These are phyloP conservation scores for Percina caprodes DNA, from an alignment of 2,113 vertebrate genomes.

Conservation along the genomic window DNA sequence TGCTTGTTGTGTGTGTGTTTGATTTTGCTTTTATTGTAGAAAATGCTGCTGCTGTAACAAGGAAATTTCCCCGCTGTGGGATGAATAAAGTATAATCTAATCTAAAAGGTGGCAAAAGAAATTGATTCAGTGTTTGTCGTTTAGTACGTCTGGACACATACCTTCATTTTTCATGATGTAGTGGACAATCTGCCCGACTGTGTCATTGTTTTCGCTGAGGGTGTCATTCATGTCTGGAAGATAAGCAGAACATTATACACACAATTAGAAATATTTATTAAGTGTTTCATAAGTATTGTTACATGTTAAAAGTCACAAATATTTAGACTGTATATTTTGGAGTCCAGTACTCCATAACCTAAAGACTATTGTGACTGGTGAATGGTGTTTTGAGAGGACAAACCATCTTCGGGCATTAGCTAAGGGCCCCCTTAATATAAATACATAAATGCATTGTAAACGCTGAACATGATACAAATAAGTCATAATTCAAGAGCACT, in stretches of 20 bases:
- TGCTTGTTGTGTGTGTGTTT: too few relatives aligned
- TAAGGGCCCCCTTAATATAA: neutral
- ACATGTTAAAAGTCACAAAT: neutral
- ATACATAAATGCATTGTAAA: neutral
- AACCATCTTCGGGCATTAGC: neutral
- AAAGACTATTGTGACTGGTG: neutral
- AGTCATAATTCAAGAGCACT: neutral
- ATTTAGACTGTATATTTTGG: neutral
- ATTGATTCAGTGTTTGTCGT: neutral
- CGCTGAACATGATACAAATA: neutral
- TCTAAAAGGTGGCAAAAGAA: neutral
- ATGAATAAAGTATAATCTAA: too few relatives aligned
- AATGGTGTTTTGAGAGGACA: neutral
- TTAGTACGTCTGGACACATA: conserved; percentile 62
- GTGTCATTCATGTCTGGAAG: conserved; percentile 91
- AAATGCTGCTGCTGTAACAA: too few relatives aligned
- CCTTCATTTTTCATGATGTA: conserved; percentile 99
- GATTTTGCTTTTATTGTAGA: too few relatives aligned
- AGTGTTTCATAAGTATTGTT: neutral
- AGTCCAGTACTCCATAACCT: neutral
- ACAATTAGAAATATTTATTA: neutral
- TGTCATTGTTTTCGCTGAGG: conserved; percentile 90
- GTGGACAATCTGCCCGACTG: conserved; percentile 93
- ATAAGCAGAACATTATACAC: conserved; percentile 44
- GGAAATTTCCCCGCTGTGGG: too few relatives aligned